Base-by-base conservation (phyloP, 2,113 vertebrate genomes). In the Psilopsiagon aurifrons region DNA sequence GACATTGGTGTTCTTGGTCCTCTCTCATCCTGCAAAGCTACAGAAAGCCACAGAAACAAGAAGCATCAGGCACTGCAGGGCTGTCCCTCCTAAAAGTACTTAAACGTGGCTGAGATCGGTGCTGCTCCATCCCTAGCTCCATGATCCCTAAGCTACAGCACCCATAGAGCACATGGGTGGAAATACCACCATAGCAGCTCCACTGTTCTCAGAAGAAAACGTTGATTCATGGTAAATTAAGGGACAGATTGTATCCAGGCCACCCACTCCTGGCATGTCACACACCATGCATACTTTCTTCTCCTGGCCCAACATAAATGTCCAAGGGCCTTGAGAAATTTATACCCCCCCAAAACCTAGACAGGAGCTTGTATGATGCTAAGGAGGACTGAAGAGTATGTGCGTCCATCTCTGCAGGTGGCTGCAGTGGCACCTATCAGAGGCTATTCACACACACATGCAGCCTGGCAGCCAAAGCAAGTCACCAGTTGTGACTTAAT, bases 401-500 rank as follows among this genome's bases (percentile, higher is more conserved):
- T 7, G 6, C 51, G 17, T 24, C 41, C 25, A 43, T 75, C 20
- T 73, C 41, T 37, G 85, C 66, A 60, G 28, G 49, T 15, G n/a
- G 17, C 22, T 73, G 51, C 35, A 55, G 83, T 33, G 55, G 81
- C 76, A 79, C 57, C 68, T n/a, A 17, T 33, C 49, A 60, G 10
- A 20, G 73, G 27, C 37, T 90, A 6, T 25, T 51, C 35, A 5
- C 39, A 4, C 2, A 4, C 52, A n/a, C 25, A n/a, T 2, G 47
- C 13, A 18, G n/a, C 46, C 60, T 66, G 71, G 69, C 64, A 87
- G 59, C n/a, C 86, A 67, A 46, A 73, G 5, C 22, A 23, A 86
- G 55, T 33, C 83, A 54, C 63, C 43, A n/a, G 55, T 80, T 84
- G 73, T 52, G 35, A 79, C 60, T 94, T 91, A 83, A 94, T 49